phyloP scores from a whole-genome alignment of 2,113 vertebrate genomes.

The Anhinga rufa region DNA sequence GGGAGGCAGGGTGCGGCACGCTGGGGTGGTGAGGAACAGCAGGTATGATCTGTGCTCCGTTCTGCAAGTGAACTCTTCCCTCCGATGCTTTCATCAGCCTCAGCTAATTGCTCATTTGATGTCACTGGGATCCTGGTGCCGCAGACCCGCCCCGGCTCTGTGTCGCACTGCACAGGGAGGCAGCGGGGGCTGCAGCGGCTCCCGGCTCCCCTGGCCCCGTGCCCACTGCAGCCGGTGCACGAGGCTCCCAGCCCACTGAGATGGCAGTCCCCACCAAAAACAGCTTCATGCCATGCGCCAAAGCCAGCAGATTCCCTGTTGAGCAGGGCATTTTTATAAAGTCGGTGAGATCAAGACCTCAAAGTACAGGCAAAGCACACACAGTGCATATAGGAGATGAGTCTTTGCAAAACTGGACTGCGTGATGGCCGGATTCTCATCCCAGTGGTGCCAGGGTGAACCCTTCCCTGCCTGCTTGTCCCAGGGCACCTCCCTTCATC shows the following conservation, averaged over 20 bases:
- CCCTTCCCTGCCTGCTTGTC: neutral
- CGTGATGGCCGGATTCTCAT: accelerated
- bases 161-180: accelerated
- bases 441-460: neutral
- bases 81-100: neutral
- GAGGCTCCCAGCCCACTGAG: neutral
- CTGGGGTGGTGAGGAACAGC: neutral
- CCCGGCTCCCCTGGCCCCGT: neutral
- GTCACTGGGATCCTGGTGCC: neutral
- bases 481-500: neutral
- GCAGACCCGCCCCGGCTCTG: neutral
- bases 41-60: neutral
- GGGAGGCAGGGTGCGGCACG: accelerated
- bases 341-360: neutral
- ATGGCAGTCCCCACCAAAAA: neutral
- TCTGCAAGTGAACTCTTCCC: neutral
- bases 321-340: neutral
- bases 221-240: accelerated
- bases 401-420: neutral
- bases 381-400: neutral
- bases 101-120: neutral
- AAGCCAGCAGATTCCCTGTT: neutral
- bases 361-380: neutral
- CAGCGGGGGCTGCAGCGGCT: neutral
- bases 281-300: accelerated